Evolutionary conservation across 2,888 invertebrate species (phyloP).

Genomic region (Phrixothrix hirtus): DNA sequence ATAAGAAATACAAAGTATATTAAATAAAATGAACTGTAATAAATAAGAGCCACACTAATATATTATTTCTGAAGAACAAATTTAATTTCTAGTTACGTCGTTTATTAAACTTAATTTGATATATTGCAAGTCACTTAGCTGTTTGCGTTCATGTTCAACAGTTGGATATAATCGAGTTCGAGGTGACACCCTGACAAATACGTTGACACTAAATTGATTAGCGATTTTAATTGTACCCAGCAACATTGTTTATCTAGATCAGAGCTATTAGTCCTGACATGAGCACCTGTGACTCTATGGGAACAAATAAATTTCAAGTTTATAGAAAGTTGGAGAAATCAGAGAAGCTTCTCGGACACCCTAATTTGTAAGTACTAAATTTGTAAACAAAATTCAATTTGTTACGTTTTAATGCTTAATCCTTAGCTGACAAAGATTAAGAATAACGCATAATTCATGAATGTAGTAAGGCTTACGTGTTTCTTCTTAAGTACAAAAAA

Average conservation of each 20-base stretch:
- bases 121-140: slow-evolving; percentile 38
- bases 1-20: no score
- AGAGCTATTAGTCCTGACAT: not conserved
- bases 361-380: not conserved
- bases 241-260: slow-evolving; percentile 27
- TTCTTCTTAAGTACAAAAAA: no score
- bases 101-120: slow-evolving; percentile 35
- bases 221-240: slow-evolving; percentile 43
- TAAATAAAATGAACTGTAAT: no score
- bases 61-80: no score
- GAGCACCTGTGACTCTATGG: not conserved
- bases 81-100: not conserved
- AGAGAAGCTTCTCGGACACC: not conserved
- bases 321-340: not conserved
- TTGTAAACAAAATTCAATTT: no score
- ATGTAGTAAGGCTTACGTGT: no score
- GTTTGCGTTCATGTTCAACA: slow-evolving; percentile 45
- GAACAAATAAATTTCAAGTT: not conserved
- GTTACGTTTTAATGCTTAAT: no score
- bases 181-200: slow-evolving; percentile 42
- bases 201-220: slow-evolving; percentile 46
- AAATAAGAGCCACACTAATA: no score
- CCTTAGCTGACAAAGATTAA: no score
- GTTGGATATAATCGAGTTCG: slow-evolving; percentile 39
- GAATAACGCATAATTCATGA: no score